Evolutionary conservation across 2,113 vertebrate genomes (phyloP).

Genomic region (Xyliphius kryptos): DNA sequence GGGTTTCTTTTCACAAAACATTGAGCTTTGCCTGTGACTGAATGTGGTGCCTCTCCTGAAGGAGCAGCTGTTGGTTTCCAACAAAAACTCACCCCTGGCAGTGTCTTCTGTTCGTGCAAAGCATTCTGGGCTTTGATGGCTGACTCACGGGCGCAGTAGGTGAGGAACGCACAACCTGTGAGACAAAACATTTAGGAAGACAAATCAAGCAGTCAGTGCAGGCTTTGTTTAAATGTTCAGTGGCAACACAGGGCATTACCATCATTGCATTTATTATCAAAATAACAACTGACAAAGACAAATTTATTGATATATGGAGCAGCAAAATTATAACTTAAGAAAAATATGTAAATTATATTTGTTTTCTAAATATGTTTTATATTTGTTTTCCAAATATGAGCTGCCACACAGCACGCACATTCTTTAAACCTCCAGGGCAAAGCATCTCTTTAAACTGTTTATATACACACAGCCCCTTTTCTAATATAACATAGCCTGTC

Average conservation of each 20-base stretch:
- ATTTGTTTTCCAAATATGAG: too few species aligned
- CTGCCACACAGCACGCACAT: too few species aligned
- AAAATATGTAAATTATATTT: too few species aligned
- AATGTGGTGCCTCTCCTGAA: slow-evolving; percentile 17
- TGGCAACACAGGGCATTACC: too few species aligned
- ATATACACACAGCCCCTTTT: slow-evolving; percentile 42
- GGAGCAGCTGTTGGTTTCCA: slow-evolving; percentile 8
- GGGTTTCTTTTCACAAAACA: slow-evolving; percentile 54
- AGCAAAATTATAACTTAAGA: too few species aligned
- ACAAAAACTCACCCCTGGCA: slow-evolving; percentile 53
- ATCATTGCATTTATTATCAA: too few species aligned
- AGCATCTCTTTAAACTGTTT: slow-evolving; percentile 32
- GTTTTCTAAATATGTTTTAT: too few species aligned
- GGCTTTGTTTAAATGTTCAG: slow-evolving; percentile 22
- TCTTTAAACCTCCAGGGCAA: slow-evolving; percentile 29
- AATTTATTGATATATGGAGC: too few species aligned
- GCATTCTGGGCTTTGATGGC: slow-evolving; percentile 96
- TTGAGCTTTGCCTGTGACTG: slow-evolving; percentile 22
- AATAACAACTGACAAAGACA: too few species aligned
- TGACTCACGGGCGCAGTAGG: slow-evolving; percentile 93
- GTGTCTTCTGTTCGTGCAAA: too few species aligned
- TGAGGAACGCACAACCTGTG: slow-evolving; percentile 94
- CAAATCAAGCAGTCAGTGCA: slow-evolving; percentile 13
- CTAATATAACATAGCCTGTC: background rate
- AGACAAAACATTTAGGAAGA: slow-evolving; percentile 44